A percentile compares a stretch with the other conserved stretches of the same genome.
phyloP scores from a whole-genome alignment of 1,140 invertebrate species.

The Drosophila pectinifera region DNA sequence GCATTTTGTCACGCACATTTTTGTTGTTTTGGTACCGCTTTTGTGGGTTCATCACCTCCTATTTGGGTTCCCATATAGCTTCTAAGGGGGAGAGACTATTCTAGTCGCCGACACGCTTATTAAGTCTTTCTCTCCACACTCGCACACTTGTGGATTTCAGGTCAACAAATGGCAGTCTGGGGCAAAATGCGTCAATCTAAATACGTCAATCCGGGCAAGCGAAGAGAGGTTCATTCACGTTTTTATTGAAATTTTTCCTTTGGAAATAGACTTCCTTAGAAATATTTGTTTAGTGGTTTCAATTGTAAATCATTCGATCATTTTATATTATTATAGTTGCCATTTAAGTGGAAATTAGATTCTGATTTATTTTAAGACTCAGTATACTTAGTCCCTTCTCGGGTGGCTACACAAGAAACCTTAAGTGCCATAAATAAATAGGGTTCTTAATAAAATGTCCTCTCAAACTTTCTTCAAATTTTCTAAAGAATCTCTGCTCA shows the following conservation, averaged over 20 bases:
- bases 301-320: no score
- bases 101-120: constrained; percentile 44
- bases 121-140: constrained; percentile 35
- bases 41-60: constrained; percentile 27
- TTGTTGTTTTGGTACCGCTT: constrained; percentile 36
- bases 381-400: not conserved
- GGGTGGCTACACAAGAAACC: no score
- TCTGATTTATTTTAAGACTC: not conserved
- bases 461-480: not conserved
- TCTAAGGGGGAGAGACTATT: constrained; percentile 13
- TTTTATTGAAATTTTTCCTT: constrained; percentile 6
- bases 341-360: no score
- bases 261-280: not conserved
- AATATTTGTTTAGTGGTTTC: no score
- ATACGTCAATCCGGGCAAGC: constrained; percentile 12
- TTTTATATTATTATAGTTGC: not conserved
- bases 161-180: constrained; percentile 12
- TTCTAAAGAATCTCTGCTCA: not conserved
- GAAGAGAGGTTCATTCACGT: constrained; percentile 20
- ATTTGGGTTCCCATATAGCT: not conserved
- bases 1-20: constrained; percentile 75
- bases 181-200: constrained; percentile 32
- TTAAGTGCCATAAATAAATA: not conserved
- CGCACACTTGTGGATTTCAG: constrained; percentile 64
- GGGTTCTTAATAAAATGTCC: not conserved